Evolutionary conservation across 2,113 vertebrate genomes (phyloP).

Genomic region (Azemiops feae): DNA sequence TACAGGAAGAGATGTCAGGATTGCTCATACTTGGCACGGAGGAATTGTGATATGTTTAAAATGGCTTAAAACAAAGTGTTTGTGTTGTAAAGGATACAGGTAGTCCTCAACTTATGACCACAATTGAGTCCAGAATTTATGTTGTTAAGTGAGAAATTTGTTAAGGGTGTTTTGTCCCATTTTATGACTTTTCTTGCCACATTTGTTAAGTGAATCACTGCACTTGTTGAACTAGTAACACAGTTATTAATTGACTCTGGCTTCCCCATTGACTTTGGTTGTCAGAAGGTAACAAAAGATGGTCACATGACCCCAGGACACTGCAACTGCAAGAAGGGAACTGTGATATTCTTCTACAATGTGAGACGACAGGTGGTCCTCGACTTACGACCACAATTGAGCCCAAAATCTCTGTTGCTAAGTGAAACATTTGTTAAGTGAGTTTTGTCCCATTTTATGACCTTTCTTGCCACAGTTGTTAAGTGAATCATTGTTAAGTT

Average conservation of each 20-base stretch:
- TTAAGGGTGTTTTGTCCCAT: background rate
- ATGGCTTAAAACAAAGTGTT: constrained; percentile 22
- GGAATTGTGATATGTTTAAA: constrained; percentile 35
- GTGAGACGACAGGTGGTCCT: too few species aligned
- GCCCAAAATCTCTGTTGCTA: too few species aligned
- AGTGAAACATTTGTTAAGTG: too few species aligned
- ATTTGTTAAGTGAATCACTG: background rate
- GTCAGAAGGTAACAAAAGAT: background rate
- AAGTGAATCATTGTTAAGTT: too few species aligned
- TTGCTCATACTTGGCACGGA: constrained; percentile 25
- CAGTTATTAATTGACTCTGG: background rate
- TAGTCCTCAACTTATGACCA: background rate
- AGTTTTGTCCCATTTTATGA: too few species aligned
- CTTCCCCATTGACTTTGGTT: background rate
- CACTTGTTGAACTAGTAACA: background rate
- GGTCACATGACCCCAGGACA: background rate
- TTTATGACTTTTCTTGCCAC: background rate
- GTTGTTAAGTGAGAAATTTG: background rate
- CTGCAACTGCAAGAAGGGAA: background rate
- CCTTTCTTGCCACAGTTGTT: too few species aligned
- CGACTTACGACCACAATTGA: too few species aligned
- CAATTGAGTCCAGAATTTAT: background rate
- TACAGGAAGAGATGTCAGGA: background rate
- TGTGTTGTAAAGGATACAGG: background rate
- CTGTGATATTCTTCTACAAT: background rate